A percentile compares a stretch with the other conserved stretches of the same genome.
Evolutionary conservation across 2,797 vertebrate species (phyloP).

Genomic region (Chaetodon trifasciatus): DNA sequence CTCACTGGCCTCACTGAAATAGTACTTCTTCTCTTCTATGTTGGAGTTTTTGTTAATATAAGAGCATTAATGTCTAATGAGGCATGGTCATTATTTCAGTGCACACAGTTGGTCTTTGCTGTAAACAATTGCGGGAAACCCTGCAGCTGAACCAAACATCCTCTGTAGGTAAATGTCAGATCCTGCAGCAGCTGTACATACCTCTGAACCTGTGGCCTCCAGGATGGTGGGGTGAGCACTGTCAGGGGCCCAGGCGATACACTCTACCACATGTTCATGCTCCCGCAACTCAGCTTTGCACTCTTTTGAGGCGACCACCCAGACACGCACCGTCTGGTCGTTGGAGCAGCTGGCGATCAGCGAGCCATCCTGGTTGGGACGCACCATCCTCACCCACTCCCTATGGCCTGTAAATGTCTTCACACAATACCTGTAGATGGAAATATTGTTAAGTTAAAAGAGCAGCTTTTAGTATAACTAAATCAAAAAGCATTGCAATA

Average conservation of each 20-base stretch:
- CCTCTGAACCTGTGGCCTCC: constrained; percentile 99
- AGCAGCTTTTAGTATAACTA: background rate
- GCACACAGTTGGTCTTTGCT: background rate
- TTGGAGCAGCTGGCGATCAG: constrained; percentile 99
- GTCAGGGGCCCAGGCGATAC: constrained; percentile 98
- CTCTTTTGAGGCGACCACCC: constrained; percentile 97
- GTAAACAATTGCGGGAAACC: constrained; percentile 3
- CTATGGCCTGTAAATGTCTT: constrained; percentile 99
- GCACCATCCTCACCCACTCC: constrained; percentile 99
- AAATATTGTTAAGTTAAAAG: background rate
- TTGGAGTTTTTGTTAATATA: background rate
- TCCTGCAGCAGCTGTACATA: constrained; percentile 61
- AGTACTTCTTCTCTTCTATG: background rate
- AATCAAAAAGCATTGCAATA: background rate
- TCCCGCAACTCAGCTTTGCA: constrained; percentile 99
- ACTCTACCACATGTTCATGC: constrained; percentile 99
- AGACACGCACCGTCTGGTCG: constrained; percentile 98
- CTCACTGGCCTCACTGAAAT: background rate
- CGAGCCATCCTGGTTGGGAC: constrained; percentile 98
- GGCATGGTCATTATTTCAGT: background rate
- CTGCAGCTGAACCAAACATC: constrained; percentile 13
- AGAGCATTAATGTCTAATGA: constrained; percentile 1
- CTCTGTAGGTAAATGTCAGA: constrained; percentile 6
- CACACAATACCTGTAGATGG: constrained; percentile 93
- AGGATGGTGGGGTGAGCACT: constrained; percentile 95